Base-by-base conservation (phyloP, 2,113 vertebrate species). In the Pampusana beccarii region DNA sequence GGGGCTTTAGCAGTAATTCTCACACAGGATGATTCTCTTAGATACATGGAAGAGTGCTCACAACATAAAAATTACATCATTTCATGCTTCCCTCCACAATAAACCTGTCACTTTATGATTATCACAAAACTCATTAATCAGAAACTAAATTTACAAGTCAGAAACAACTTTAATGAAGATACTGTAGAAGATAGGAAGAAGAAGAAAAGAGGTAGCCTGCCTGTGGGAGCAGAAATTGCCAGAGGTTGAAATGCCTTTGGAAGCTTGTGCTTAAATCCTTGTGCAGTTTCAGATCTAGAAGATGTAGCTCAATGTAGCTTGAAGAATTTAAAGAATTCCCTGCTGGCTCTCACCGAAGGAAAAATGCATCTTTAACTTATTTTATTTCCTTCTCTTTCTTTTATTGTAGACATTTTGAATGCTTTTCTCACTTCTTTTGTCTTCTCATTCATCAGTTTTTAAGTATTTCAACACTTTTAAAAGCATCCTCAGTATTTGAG, bases 271-370 rank as follows among this genome's bases (percentile, higher is more conserved):
- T 92, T 93, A 84, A 95, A 92, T 93, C 69, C 79, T 46, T 85
- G 42, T 67, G 89, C 23, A 64, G 44, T 93, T 86, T 93, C 79
- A 84, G 50, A 91, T 94, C 16, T 72, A 80, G 70, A 93, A 87
- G 44, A 53, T 69, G 80, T 78, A 81, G 57, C 62, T 95, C 62
- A 79, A 9, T 86, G n/a, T n/a, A 67, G 11, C 51, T 82, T 65
- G 38, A 95, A 92, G 69, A 60, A 58, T 65, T 86, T 93, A 46
- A 94, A 65, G 48, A 94, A 95, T 90, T 95, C 51, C 54, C 46
- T 60, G 19, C 72, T 95, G 80, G 70, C 72, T 88, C 95, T 88
- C 53, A 66, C 34, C 9, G 71, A 74, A 86, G 56, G 53, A 93
- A 96, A 95, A 96, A 92, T 21, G 72, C 78, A 79, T 67, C 34